Conservation (phyloP, 2,888 invertebrate species). For the Patella depressa region DNA sequence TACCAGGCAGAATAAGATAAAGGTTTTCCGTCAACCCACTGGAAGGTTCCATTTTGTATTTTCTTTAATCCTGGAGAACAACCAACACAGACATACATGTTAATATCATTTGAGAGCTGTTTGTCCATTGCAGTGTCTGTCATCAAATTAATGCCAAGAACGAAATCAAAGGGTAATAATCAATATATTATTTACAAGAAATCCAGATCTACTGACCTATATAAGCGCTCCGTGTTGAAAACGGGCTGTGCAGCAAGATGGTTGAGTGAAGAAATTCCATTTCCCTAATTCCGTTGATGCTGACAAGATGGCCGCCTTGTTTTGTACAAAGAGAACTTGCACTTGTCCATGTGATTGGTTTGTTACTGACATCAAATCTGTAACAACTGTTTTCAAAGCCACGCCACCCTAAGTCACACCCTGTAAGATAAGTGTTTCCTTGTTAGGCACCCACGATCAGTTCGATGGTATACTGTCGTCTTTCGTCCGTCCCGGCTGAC, state of each 20-base stretch:
- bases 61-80: constrained; percentile 13
- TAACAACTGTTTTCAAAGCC: constrained; percentile 12
- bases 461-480: too few relatives aligned
- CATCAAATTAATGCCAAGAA: too few relatives aligned
- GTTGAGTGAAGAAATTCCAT: constrained; percentile 19
- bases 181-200: too few relatives aligned
- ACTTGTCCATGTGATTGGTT: constrained; percentile 14
- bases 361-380: background rate
- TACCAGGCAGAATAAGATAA: constrained; percentile 20
- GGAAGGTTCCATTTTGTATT: background rate
- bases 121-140: too few relatives aligned
- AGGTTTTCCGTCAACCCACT: constrained; percentile 13
- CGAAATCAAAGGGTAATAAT: too few relatives aligned
- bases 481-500: too few relatives aligned
- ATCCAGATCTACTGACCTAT: constrained; percentile 7
- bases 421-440: background rate
- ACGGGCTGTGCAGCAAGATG: constrained; percentile 4
- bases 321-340: background rate
- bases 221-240: constrained; percentile 11
- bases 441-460: too few relatives aligned
- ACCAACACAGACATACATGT: too few relatives aligned
- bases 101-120: too few relatives aligned
- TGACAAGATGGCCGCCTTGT: constrained; percentile 20
- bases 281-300: constrained; percentile 6
- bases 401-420: constrained; percentile 6